Evolutionary conservation across 2,888 invertebrate species (phyloP).

Genomic region (Metopia argyrocephala): DNA sequence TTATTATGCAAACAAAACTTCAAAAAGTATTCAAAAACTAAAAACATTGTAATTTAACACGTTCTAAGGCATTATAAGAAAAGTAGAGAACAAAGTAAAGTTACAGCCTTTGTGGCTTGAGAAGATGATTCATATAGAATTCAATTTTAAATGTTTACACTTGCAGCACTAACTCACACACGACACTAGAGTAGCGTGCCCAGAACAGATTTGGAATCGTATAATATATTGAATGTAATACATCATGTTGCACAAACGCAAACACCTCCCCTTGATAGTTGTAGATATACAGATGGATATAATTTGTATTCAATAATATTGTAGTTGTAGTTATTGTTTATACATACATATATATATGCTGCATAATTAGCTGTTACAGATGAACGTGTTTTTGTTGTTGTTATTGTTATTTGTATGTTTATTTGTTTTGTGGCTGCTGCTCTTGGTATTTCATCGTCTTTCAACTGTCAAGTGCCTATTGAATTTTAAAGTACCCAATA

Average conservation of each 20-base stretch:
- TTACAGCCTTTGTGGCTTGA: too few relatives aligned
- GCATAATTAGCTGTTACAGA: constrained; percentile 61
- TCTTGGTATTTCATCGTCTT: constrained; percentile 56
- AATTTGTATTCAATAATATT: constrained; percentile 36
- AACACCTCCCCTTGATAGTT: neutral
- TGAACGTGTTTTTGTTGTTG: constrained; percentile 52
- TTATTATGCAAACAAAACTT: constrained; percentile 41
- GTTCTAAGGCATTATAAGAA: too few relatives aligned
- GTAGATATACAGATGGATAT: neutral
- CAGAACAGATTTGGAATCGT: neutral
- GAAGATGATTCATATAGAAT: too few relatives aligned
- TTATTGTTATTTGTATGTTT: constrained; percentile 9
- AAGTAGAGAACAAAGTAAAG: too few relatives aligned
- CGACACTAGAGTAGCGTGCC: neutral
- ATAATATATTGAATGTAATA: constrained; percentile 3
- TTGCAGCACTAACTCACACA: constrained; percentile 1
- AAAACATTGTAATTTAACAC: too few relatives aligned
- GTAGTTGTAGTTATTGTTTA: constrained; percentile 23
- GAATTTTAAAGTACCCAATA: constrained; percentile 46
- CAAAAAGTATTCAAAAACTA: constrained; percentile 52
- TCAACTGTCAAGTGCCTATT: constrained; percentile 62
- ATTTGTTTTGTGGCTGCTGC: constrained; percentile 28
- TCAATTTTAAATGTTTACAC: too few relatives aligned
- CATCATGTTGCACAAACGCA: constrained; percentile 45
- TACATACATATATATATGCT: constrained; percentile 44